These are phyloP conservation scores for Carapus acus DNA, from an alignment of 2,797 vertebrate species.

Conservation along the genomic window DNA sequence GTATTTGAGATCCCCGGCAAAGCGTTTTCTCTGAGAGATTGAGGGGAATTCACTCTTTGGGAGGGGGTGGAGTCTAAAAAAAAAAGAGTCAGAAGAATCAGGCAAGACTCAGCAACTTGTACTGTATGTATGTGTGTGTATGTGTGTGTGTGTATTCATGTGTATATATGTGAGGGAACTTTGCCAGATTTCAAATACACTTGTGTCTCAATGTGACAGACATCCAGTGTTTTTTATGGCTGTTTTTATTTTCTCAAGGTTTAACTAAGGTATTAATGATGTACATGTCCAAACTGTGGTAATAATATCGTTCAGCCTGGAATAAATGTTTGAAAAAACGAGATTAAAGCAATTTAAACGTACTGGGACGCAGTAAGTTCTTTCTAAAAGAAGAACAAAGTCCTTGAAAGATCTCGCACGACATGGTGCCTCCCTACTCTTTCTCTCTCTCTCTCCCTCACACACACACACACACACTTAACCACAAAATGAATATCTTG, in stretches of 20 bases:
- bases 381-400: too few relatives aligned
- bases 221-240: constrained; percentile 67
- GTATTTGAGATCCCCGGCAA: constrained; percentile 53
- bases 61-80: too few relatives aligned
- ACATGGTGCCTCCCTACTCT: too few relatives aligned
- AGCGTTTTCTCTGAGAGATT: too few relatives aligned
- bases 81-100: too few relatives aligned
- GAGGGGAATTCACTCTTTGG: constrained; percentile 6
- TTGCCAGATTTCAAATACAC: constrained; percentile 56
- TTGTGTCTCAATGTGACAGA: constrained; percentile 56
- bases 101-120: constrained; percentile 8
- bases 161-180: constrained; percentile 11
- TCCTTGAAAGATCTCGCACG: too few relatives aligned
- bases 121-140: constrained; percentile 10
- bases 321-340: constrained; percentile 91
- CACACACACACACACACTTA: too few relatives aligned
- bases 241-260: constrained; percentile 75
- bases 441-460: too few relatives aligned
- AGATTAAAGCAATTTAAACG: constrained; percentile 77
- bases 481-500: too few relatives aligned
- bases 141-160: constrained; percentile 7
- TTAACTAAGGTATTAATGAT: constrained; percentile 87
- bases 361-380: constrained; percentile 35
- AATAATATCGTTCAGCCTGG: constrained; percentile 87
- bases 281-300: constrained; percentile 94